Base-by-base conservation (phyloP, 2,888 invertebrate species). In the Leptinotarsa tumamoca region DNA sequence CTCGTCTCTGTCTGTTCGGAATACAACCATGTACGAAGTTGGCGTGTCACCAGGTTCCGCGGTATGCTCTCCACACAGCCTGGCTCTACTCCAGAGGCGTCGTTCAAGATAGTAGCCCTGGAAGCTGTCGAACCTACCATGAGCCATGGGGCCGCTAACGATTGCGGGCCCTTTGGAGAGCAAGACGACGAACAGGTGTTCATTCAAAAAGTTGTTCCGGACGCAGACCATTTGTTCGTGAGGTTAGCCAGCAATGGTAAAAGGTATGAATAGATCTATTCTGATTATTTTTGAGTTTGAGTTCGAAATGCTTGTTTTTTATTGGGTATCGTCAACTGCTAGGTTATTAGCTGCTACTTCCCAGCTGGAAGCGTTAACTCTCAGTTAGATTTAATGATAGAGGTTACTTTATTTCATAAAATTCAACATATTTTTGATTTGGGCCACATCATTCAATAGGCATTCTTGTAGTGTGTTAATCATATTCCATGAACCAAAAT, bases 61-160 rank as follows among this genome's bases (percentile, higher is more conserved):
- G 98, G 99, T 13, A 98, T 99, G 98, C 96, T 99, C 80, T 98
- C 97, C 61, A 99, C 99, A 0, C 99, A 99, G 88, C 99, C 99
- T 0, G 99, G 99, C 4, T 98, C 98, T 10, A 98, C 97, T 61
- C 98, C 98, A 1, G 94, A 98, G 83, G 98, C 99, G 0, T 98
- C 98, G 10, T 99, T 98, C 89, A 98, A 98, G 89, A 95, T 98
- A 76, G 91, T 97, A n/a, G 95, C 96, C 0, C 87, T 98, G 51
- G 93, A 93, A 83, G 91, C 91, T 0, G 91, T 92, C n/a, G 93
- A 93, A 78, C 91, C 91, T 2, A 91, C 91, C 71, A 90, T 92
- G 72, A 92, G 92, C 82, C 92, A 92, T 81, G 63, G 78, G 17
- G 67, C 75, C 7, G 78, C 79, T 10, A 78, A 77, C 83, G 92